Conservation (phyloP, 1,140 invertebrate genomes). For the Drosophila gunungcola region DNA sequence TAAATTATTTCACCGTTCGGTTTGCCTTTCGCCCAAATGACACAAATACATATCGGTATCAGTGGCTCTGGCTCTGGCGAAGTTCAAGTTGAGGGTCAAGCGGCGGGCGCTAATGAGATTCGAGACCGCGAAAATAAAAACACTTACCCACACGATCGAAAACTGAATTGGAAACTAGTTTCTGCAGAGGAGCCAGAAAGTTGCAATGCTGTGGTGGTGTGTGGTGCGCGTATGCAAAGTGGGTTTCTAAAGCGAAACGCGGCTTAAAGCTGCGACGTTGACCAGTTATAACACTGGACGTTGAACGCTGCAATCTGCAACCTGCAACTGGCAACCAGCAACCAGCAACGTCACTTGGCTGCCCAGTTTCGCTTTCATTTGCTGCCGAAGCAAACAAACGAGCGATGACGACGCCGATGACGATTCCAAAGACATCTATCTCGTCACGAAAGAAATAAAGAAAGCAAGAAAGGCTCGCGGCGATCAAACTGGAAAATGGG, state of each 20-base stretch:
- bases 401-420: slow-evolving; percentile 34
- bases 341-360: slow-evolving; percentile 58
- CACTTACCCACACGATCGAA: slow-evolving; percentile 44
- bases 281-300: slow-evolving; percentile 75
- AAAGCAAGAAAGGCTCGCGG: slow-evolving; percentile 61
- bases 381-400: slow-evolving; percentile 44
- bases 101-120: slow-evolving; percentile 65
- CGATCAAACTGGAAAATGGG: slow-evolving; percentile 81
- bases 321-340: slow-evolving; percentile 19
- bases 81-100: slow-evolving; percentile 78
- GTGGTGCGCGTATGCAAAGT: slow-evolving; percentile 66
- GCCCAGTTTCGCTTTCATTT: slow-evolving; percentile 81
- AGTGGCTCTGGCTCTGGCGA: slow-evolving; percentile 11
- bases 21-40: slow-evolving; percentile 32
- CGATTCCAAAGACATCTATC: slow-evolving; percentile 40
- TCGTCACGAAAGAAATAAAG: slow-evolving; percentile 51
- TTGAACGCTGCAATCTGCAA: slow-evolving; percentile 38
- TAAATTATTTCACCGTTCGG: slow-evolving; percentile 21
- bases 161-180: slow-evolving; percentile 66
- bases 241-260: slow-evolving; percentile 77
- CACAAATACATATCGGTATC: slow-evolving; percentile 33
- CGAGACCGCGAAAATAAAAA: slow-evolving; percentile 47
- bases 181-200: slow-evolving; percentile 26
- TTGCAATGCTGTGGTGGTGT: too few species aligned
- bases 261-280: slow-evolving; percentile 49